Evolutionary conservation across 2,888 invertebrate genomes (phyloP), one percentile per base, ranked within the genome.

Genomic region (Torymus tubicola): DNA sequence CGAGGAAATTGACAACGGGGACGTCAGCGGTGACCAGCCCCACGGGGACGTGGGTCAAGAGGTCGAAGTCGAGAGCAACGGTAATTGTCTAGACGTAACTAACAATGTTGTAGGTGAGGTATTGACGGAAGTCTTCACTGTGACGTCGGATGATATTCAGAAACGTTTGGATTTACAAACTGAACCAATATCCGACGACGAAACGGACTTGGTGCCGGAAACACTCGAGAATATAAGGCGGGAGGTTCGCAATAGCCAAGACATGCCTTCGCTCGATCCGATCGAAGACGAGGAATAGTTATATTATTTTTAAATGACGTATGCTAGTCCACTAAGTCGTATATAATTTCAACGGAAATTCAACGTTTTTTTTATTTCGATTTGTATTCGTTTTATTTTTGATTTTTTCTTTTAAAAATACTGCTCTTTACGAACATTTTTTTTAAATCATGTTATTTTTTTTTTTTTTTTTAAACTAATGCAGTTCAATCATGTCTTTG

Each of bases 141-240:
- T 85, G 12, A 86, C 87, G 11, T 84, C 80, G 0, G 84, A 80
- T 0, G 85, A 86, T 67, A 79, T 86, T 8, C 73, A 85, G 85
- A 64, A 84, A 31, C 69, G 81, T 50, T 65, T 83, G 71, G 82
- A 77, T 16, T 78, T 79, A 21, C 69, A 81, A 76, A 76, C 81
- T 10, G 82, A 72, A 75, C 81, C 60, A 74, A 84, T 68, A 60
- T 53, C 77, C 21, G 75, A 84, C 13, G 83, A 77, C 1, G 77
- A 69, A 14, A 74, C 71, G 13, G 65, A 18, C 24, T 16, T 78
- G 60, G 13, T 64, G 10, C 53, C 82, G 3, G 86, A 87, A 58
- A 87, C 86, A 0, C 50, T 87, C 8, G 87, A 85, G 64, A 85
- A 87, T 71, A 85, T 86, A 69, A 84, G 87, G n/a, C 86, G 83